Conservation (phyloP, 2,113 vertebrate species). For the Odontophorus gujanensis region DNA sequence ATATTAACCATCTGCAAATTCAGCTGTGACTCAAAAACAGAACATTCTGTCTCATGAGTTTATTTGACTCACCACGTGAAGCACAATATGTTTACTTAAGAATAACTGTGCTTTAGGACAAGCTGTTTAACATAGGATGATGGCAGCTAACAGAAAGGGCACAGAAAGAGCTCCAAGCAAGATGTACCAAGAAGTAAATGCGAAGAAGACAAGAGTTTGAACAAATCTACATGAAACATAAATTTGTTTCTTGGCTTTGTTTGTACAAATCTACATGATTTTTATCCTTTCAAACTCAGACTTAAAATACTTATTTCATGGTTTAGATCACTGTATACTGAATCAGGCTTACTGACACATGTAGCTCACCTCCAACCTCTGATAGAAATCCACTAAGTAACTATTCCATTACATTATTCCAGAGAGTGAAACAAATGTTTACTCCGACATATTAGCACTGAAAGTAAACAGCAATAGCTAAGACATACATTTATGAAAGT, state of each 20-base stretch:
- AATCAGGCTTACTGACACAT: not conserved
- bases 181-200: not conserved
- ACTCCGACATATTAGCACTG: too few species aligned
- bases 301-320: not conserved
- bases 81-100: conserved; percentile 57
- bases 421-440: not conserved
- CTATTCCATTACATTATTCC: not conserved
- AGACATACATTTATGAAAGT: not conserved
- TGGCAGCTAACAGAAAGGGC: not conserved
- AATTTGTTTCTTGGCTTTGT: too few species aligned
- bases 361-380: not conserved
- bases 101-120: not conserved
- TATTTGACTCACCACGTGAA: conserved; percentile 39
- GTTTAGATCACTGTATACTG: not conserved
- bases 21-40: conserved; percentile 43
- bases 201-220: not conserved
- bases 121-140: not conserved
- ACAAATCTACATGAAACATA: not conserved
- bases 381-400: not conserved
- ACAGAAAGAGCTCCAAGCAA: not conserved
- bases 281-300: not conserved
- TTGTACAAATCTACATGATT: too few species aligned
- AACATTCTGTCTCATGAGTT: conserved; percentile 31
- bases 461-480: not conserved
- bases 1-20: conserved; percentile 60